Conservation (phyloP, 2,797 vertebrate genomes). For the Pterois miles region DNA sequence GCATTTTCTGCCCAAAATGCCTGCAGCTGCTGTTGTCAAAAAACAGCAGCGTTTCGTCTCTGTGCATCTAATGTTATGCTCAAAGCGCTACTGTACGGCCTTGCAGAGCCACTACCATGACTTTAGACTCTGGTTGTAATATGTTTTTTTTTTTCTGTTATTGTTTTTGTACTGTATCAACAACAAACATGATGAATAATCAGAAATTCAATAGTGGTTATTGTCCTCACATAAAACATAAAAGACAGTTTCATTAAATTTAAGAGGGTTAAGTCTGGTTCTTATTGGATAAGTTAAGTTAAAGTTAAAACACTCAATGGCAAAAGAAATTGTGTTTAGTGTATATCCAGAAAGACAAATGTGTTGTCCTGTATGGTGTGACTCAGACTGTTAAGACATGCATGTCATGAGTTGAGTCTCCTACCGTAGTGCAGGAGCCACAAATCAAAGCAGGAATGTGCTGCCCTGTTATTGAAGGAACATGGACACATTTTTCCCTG, state of each 20-base stretch:
- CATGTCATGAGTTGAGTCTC: constrained; percentile 30
- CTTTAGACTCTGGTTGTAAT: background rate
- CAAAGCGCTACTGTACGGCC: background rate
- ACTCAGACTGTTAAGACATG: constrained; percentile 19
- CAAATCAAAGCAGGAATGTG: constrained; percentile 72
- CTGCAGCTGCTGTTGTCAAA: too few species aligned
- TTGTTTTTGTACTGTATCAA: background rate
- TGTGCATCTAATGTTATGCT: background rate
- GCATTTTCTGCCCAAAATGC: too few species aligned
- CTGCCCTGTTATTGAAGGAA: constrained; percentile 61
- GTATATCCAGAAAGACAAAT: background rate
- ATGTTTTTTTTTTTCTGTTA: background rate
- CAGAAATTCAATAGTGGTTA: background rate
- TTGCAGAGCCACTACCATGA: background rate
- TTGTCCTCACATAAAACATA: background rate
- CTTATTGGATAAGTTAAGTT: background rate
- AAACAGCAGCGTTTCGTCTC: too few species aligned
- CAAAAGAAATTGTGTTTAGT: background rate
- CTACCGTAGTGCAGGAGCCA: constrained; percentile 33
- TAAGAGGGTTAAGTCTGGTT: background rate
- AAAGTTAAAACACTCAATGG: background rate
- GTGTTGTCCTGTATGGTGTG: constrained; percentile 3
- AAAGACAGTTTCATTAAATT: background rate
- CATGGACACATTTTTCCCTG: constrained; percentile 30
- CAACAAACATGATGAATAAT: background rate